Evolutionary conservation across 1,140 invertebrate species (phyloP).

Genomic region (Drosophila baimaii): DNA sequence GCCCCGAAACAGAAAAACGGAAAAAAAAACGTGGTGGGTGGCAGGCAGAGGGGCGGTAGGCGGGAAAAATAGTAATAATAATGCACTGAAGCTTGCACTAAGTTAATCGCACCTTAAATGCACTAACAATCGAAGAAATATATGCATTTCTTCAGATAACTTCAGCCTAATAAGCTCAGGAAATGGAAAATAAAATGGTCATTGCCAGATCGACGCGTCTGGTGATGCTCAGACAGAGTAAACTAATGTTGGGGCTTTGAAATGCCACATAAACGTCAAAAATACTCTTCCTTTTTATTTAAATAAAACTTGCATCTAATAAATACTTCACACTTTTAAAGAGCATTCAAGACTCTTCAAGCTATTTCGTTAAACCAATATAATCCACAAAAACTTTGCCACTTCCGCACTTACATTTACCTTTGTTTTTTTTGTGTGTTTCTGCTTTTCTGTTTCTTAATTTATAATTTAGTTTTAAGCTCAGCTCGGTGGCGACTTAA

Average conservation of each 20-base stretch:
- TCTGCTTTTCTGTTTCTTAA: conserved; percentile 53
- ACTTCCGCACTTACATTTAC: conserved; percentile 44
- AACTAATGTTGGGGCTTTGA: too few species aligned
- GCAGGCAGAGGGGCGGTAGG: neutral
- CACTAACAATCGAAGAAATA: neutral
- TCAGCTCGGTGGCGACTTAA: conserved; percentile 57
- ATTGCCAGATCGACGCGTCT: neutral
- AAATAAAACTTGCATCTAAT: too few species aligned
- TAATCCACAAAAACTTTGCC: conserved; percentile 31
- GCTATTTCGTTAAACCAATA: conserved; percentile 10
- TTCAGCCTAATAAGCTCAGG: too few species aligned
- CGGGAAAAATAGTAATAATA: conserved; percentile 19
- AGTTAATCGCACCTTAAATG: conserved; percentile 2
- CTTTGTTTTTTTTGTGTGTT: neutral
- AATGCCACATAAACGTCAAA: too few species aligned
- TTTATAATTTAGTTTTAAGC: conserved; percentile 78
- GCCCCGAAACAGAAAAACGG: conserved; percentile 24
- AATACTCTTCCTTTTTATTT: too few species aligned
- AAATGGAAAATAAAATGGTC: neutral
- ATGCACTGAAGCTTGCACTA: conserved; percentile 32
- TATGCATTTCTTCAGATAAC: neutral
- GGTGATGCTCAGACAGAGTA: neutral
- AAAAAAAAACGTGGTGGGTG: neutral
- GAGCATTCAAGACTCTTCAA: neutral
- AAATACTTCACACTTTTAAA: too few species aligned